Evolutionary conservation across 1,140 invertebrate genomes (phyloP).

Genomic region (Lithobius niger): DNA sequence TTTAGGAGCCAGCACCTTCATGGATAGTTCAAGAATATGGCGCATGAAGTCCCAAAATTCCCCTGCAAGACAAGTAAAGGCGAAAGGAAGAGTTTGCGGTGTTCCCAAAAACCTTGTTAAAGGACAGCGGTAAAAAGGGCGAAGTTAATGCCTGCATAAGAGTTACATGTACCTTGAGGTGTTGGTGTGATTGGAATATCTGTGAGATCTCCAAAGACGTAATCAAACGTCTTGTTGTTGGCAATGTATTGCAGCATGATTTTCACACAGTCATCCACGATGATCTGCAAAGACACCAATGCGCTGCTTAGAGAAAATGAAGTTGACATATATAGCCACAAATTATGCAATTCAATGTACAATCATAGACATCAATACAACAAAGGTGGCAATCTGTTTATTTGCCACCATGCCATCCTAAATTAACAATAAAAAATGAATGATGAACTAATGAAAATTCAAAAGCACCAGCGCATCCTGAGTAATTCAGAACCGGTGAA

Average conservation of each 20-base stretch:
- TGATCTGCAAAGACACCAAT: slow-evolving; percentile 64
- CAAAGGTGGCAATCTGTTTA: too few species aligned
- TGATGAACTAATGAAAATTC: too few species aligned
- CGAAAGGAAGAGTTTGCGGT: too few species aligned
- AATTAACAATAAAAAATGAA: too few species aligned
- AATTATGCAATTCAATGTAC: not conserved
- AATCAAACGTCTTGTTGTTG: slow-evolving; percentile 73
- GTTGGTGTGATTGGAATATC: slow-evolving; percentile 72
- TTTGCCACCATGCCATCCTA: too few species aligned
- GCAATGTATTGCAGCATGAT: slow-evolving; percentile 61
- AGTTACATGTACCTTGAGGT: slow-evolving; percentile 40
- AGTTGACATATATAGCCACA: too few species aligned
- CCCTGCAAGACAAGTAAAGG: slow-evolving; percentile 27
- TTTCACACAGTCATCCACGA: slow-evolving; percentile 77
- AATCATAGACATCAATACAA: too few species aligned
- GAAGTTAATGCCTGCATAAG: too few species aligned
- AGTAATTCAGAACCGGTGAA: too few species aligned
- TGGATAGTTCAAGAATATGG: slow-evolving; percentile 61
- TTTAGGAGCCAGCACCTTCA: slow-evolving; percentile 56
- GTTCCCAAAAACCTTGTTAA: too few species aligned
- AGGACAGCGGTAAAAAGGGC: not conserved
- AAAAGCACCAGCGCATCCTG: too few species aligned
- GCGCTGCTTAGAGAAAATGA: too few species aligned
- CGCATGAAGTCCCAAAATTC: slow-evolving; percentile 79
- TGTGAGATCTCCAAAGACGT: slow-evolving; percentile 82